Evolutionary conservation across 2,113 vertebrate genomes (phyloP), one percentile per base, ranked within the genome.

Genomic region (Cyrtonyx montezumae): DNA sequence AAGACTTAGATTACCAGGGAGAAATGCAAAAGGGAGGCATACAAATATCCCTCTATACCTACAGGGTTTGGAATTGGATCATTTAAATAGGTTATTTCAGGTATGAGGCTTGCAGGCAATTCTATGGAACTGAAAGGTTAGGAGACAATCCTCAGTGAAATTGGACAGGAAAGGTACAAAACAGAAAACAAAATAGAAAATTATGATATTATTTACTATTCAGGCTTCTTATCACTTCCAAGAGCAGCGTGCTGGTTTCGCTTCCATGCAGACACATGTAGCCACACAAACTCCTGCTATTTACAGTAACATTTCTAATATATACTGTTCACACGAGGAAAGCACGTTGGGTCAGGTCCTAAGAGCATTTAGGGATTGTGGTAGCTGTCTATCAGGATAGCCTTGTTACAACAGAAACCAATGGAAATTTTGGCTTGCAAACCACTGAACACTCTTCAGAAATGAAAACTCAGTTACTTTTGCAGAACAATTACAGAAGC

Each of bases 1-100:
- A 68, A 75, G 78, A 75, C 85, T 91, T 63, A 58, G 69, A 88
- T 91, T 91, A 74, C 68, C 66, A 66, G 66, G 86, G 84, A 89
- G 55, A 83, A 91, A 91, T 21, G 46, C 84, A 77, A 51, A 71
- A 59, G 82, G 56, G 74, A 94, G 55, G 86, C 77, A 74, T 42
- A 42, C 55, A 94, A 91, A 93, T 68, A 65, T 49, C 65, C 55
- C 58, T 84, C 55, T 7, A 70, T 74, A n/a, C 11, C 55, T 65
- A 15, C 26, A 88, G 58, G 77, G 74, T 91, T 85, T 28, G 58
- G 58, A 79, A 73, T 48, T 59, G 70, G 61, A 76, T 59, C 2
- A 9, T 79, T 93, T 89, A 76, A 3, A 7, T 9, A 49, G 51
- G 68, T 81, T 55, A 74, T 63, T 87, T 84, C 75, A 69, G 67